phyloP scores from a whole-genome alignment of 2,797 vertebrate genomes.

The Smutsia gigantea region DNA sequence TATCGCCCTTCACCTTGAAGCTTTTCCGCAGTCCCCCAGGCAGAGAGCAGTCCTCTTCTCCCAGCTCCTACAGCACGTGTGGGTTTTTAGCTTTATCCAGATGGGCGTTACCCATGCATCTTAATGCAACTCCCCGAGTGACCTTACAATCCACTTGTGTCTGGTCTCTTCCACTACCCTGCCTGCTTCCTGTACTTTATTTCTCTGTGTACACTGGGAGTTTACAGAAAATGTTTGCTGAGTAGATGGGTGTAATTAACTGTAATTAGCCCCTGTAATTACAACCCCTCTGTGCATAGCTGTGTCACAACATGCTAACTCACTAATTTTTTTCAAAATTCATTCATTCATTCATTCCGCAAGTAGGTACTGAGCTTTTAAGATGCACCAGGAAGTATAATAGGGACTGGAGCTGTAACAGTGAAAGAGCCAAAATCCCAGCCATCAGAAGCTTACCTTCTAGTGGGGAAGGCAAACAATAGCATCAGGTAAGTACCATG shows the following conservation, averaged over 20 bases:
- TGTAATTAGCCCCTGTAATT: not conserved
- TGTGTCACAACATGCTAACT: not conserved
- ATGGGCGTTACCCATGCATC: no score
- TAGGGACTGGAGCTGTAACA: not conserved
- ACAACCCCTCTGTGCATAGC: not conserved
- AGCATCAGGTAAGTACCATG: not conserved
- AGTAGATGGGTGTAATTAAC: not conserved
- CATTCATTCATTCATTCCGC: not conserved
- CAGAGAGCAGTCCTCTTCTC: not conserved
- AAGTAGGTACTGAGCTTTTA: not conserved
- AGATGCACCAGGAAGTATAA: not conserved
- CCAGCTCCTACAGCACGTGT: rapidly evolving
- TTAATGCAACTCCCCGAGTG: not conserved
- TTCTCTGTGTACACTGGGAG: not conserved
- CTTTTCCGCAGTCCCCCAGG: not conserved
- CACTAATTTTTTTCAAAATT: not conserved
- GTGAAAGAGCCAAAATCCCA: not conserved
- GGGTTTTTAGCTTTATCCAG: not conserved
- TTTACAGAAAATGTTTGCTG: not conserved
- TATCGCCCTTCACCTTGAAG: not conserved
- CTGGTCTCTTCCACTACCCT: not conserved
- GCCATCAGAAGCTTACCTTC: not conserved
- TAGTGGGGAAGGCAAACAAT: not conserved
- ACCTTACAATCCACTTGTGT: not conserved
- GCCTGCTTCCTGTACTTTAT: not conserved